Conservation (phyloP, 92 coral and sea anemone genomes). For the Actinernus sp. region DNA sequence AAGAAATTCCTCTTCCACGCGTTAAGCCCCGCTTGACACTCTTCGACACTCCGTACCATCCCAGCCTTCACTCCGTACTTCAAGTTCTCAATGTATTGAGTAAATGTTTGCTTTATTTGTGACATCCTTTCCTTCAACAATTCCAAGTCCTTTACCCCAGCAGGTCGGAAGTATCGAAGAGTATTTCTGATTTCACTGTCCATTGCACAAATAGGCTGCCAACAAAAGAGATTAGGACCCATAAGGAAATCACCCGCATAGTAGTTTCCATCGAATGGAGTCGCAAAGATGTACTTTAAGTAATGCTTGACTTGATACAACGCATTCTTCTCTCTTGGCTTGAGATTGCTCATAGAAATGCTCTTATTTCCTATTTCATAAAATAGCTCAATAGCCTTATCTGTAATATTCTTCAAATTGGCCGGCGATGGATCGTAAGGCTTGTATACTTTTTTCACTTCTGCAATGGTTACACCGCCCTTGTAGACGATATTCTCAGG, state of each 20-base stretch:
- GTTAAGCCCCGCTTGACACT: conserved; percentile 79
- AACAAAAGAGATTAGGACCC: conserved; percentile 82
- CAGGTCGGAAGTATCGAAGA: conserved; percentile 44
- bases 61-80: conserved; percentile 80
- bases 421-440: conserved; percentile 78
- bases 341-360: conserved; percentile 30
- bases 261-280: conserved; percentile 76
- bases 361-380: conserved; percentile 28
- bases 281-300: conserved; percentile 70
- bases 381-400: conserved; percentile 51
- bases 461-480: conserved; percentile 26
- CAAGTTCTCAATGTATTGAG: conserved; percentile 61
- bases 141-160: conserved; percentile 43
- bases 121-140: conserved; percentile 40
- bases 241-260: conserved; percentile 78
- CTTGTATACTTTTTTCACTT: conserved; percentile 32
- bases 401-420: conserved; percentile 53
- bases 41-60: conserved; percentile 85
- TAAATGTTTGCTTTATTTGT: conserved; percentile 58
- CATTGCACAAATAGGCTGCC: conserved; percentile 64
- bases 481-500: conserved; percentile 43
- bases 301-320: conserved; percentile 66
- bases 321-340: conserved; percentile 75
- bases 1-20: conserved; percentile 44
- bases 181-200: neutral